These are phyloP conservation scores for Cantharis rufa DNA, from an alignment of 2,888 invertebrate species.

Conservation along the genomic window DNA sequence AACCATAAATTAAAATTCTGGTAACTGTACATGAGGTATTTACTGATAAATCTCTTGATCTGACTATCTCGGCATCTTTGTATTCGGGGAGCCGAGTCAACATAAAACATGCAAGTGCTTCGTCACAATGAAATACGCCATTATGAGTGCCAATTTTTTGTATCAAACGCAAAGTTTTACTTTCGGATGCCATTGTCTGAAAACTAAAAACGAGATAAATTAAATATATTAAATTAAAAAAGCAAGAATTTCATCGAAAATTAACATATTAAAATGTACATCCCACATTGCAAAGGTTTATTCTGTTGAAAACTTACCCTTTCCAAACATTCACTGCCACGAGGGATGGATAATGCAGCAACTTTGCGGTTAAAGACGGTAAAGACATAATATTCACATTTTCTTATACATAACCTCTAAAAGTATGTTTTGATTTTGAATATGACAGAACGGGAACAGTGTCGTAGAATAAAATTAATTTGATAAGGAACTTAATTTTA, in stretches of 20 bases:
- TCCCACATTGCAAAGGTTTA: neutral
- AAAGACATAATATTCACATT: slow-evolving; percentile 10
- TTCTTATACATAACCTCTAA: slow-evolving; percentile 5
- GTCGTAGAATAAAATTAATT: neutral
- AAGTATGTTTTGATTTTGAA: neutral
- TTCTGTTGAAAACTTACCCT: slow-evolving; percentile 28
- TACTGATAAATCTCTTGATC: slow-evolving; percentile 64
- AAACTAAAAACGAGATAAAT: slow-evolving; percentile 43
- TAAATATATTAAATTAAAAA: neutral
- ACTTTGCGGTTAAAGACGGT: slow-evolving; percentile 20
- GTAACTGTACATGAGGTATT: neutral
- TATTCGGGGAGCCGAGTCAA: slow-evolving; percentile 80
- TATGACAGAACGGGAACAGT: neutral
- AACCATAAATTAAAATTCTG: neutral
- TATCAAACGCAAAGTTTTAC: slow-evolving; percentile 43
- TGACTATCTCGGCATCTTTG: slow-evolving; percentile 77
- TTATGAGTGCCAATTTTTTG: slow-evolving; percentile 73
- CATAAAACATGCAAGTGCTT: slow-evolving; percentile 92
- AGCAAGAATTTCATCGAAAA: neutral
- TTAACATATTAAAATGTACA: neutral
- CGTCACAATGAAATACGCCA: slow-evolving; percentile 92
- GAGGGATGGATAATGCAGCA: slow-evolving; percentile 13
- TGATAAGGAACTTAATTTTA: neutral
- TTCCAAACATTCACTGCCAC: slow-evolving; percentile 31
- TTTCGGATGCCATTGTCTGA: slow-evolving; percentile 49